A percentile compares a stretch with the other conserved stretches of the same genome.
These are phyloP conservation scores for Rhadinocentrus ornatus DNA, from an alignment of 2,797 vertebrate species.

Conservation along the genomic window DNA sequence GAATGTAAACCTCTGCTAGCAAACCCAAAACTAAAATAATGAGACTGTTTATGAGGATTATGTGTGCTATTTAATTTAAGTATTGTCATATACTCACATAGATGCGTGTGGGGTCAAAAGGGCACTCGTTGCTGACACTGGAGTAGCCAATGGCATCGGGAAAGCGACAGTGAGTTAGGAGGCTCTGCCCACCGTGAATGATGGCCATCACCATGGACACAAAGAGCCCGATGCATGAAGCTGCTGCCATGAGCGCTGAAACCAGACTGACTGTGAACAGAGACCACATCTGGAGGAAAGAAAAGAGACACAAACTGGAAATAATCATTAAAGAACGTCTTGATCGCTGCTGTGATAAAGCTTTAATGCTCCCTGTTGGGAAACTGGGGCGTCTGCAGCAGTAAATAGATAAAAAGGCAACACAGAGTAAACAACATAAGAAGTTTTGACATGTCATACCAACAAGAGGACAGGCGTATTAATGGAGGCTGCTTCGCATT, in stretches of 20 bases:
- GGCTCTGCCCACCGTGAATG: slow-evolving; percentile 79
- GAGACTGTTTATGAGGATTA: neutral
- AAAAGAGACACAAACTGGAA: neutral
- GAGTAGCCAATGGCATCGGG: slow-evolving; percentile 69
- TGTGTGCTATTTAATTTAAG: neutral
- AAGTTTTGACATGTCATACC: neutral
- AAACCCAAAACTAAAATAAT: neutral
- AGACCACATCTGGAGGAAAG: slow-evolving; percentile 81
- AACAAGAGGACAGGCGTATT: neutral
- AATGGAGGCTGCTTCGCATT: neutral
- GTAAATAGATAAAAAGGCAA: neutral
- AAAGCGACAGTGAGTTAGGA: slow-evolving; percentile 85
- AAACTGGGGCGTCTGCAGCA: slow-evolving; percentile 2
- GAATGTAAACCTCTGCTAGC: neutral
- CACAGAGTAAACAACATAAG: slow-evolving; percentile 5
- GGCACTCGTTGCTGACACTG: slow-evolving; percentile 84
- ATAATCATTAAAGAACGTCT: slow-evolving; percentile 11
- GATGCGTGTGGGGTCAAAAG: slow-evolving; percentile 91
- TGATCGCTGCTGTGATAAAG: neutral
- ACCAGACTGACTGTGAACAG: slow-evolving; percentile 81
- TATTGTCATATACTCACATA: slow-evolving; percentile 84
- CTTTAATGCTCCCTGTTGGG: neutral
- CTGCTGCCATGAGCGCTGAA: slow-evolving; percentile 81
- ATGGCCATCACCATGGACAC: slow-evolving; percentile 84
- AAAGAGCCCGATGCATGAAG: slow-evolving; percentile 83